These are phyloP conservation scores for Enteromius argenteus DNA, from an alignment of 2,797 vertebrate species.

Conservation along the genomic window DNA sequence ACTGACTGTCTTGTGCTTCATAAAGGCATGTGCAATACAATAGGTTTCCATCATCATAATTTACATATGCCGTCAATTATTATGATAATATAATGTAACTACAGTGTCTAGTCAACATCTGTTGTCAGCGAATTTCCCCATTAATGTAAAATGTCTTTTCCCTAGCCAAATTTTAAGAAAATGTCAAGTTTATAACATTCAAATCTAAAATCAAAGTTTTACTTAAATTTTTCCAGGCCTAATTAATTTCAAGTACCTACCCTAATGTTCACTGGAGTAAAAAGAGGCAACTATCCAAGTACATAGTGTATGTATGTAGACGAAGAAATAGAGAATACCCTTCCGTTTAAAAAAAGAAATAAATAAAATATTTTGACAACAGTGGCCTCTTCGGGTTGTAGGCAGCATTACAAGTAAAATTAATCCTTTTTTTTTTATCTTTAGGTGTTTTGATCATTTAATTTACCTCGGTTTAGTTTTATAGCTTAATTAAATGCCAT, in stretches of 20 bases:
- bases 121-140: neutral
- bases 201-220: neutral
- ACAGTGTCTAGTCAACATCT: neutral
- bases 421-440: neutral
- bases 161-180: neutral
- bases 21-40: neutral
- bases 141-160: neutral
- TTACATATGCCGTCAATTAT: neutral
- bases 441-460: neutral
- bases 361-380: neutral
- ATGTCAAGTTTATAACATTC: neutral
- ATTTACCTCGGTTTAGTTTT: neutral
- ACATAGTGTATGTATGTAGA: neutral
- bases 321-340: neutral
- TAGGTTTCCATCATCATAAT: too few species aligned
- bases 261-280: neutral
- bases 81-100: neutral
- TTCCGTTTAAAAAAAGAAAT: neutral
- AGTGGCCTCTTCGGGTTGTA: slow-evolving; percentile 13
- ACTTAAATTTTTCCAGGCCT: neutral
- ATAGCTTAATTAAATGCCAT: slow-evolving; percentile 4
- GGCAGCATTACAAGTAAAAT: neutral
- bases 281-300: neutral
- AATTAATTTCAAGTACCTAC: neutral
- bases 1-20: neutral